phyloP scores from a whole-genome alignment of 2,113 vertebrate species.

The Emydura subglobosa region DNA sequence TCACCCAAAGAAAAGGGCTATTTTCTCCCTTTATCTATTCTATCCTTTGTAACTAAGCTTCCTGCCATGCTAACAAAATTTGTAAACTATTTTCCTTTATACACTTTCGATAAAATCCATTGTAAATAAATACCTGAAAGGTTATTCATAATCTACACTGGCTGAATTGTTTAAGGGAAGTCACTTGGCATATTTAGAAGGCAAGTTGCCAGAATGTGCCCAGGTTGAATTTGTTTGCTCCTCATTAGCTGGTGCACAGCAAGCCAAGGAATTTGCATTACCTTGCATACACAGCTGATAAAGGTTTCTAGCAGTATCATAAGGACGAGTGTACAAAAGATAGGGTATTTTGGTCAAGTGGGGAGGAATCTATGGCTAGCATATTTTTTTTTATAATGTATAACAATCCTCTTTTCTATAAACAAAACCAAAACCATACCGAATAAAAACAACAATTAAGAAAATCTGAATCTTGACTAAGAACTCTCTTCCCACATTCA shows the following conservation, averaged over 20 bases:
- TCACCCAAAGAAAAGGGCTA: background rate
- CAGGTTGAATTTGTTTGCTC: background rate
- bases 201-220: background rate
- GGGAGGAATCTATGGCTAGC: background rate
- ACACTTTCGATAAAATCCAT: background rate
- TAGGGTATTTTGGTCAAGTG: background rate
- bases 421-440: background rate
- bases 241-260: background rate
- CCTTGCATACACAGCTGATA: background rate
- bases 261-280: background rate
- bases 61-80: background rate
- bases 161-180: background rate
- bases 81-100: background rate
- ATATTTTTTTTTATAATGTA: background rate
- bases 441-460: background rate
- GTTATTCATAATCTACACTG: background rate
- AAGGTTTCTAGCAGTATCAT: background rate
- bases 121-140: background rate
- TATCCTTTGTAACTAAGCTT: slow-evolving; percentile 18
- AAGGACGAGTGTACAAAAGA: background rate
- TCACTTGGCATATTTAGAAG: background rate
- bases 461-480: background rate
- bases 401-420: background rate
- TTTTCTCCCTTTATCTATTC: slow-evolving; percentile 47
- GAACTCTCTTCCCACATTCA: background rate